Base-by-base conservation (phyloP, 2,888 invertebrate genomes). In the Synanthedon myopaeformis region DNA sequence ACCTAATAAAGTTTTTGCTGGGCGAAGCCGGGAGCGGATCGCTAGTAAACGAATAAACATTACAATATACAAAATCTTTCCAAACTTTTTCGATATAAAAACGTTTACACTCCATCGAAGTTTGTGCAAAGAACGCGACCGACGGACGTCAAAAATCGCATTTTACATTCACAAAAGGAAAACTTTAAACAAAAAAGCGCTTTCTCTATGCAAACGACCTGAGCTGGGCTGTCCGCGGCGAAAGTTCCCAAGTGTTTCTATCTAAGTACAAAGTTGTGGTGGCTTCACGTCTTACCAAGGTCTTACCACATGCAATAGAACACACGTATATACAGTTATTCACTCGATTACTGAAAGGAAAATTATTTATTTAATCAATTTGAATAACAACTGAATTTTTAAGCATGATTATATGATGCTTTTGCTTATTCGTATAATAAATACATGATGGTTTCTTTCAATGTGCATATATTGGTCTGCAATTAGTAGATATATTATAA, bases 151-250 rank as follows among this genome's bases (percentile, higher is more conserved):
- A 67, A 72, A 75, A 74, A 77, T 74, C 65, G 64, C 69, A 71
- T 67, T 79, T 77, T 72, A 71, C 66, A 71, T 74, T 74, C 69
- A 76, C 70, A 75, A 79, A 77, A 74, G 72, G 68, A 74, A 79
- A 80, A 79, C 69, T 74, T 74, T 65, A 69, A 72, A 76, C 72
- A 73, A 76, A 77, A 23, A 76, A 61, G 57, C 67, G 78, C 73
- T 81, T 82, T 83, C 80, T 78, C 74, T 79, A 82, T 78, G 80
- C 77, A 80, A 83, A 81, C 79, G 73, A 76, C 62, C 66, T 35
- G 35, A 35, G 35, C 35, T 35, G 35, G 35, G 56, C 55, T 60
- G 65, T 63, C 60, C 64, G 65, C 59, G 57, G 70, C 65, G 77
- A 82, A 82, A 83, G 80, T 84, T 80, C 66, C 61, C 60, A 62